Evolutionary conservation across 1,140 invertebrate species (phyloP).

Genomic region (Littorina saxatilis): DNA sequence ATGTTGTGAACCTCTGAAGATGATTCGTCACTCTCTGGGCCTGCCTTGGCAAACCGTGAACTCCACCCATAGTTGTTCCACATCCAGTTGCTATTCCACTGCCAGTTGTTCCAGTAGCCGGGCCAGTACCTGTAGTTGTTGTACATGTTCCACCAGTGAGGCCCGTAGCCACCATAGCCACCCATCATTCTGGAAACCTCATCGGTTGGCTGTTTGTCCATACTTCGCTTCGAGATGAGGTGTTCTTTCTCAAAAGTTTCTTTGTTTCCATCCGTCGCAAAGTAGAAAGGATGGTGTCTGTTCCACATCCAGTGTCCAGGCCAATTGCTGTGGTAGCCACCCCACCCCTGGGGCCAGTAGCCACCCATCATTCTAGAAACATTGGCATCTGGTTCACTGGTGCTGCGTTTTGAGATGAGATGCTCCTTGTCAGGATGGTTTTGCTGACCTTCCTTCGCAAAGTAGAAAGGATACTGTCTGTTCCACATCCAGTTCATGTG

Average conservation of each 20-base stretch:
- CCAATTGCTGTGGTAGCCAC: conserved; percentile 20
- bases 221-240: background rate
- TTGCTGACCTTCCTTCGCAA: background rate
- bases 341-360: conserved; percentile 21
- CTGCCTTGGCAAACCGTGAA: no score
- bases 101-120: background rate
- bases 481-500: conserved; percentile 25
- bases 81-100: conserved; percentile 17
- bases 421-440: background rate
- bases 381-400: background rate
- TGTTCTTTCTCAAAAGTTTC: no score
- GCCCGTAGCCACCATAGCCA: conserved; percentile 19
- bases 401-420: background rate
- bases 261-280: no score
- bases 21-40: no score
- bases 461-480: background rate
- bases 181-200: conserved; percentile 24
- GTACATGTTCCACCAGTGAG: conserved; percentile 11
- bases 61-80: no score
- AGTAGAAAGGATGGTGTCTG: conserved; percentile 14
- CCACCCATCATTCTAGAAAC: conserved; percentile 28
- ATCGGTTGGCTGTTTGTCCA: background rate
- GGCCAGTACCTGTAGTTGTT: conserved; percentile 5
- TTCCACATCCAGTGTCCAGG: conserved; percentile 1
- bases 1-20: no score